Evolutionary conservation across 2,888 invertebrate genomes (phyloP).

Genomic region (Heliconius charithonia): DNA sequence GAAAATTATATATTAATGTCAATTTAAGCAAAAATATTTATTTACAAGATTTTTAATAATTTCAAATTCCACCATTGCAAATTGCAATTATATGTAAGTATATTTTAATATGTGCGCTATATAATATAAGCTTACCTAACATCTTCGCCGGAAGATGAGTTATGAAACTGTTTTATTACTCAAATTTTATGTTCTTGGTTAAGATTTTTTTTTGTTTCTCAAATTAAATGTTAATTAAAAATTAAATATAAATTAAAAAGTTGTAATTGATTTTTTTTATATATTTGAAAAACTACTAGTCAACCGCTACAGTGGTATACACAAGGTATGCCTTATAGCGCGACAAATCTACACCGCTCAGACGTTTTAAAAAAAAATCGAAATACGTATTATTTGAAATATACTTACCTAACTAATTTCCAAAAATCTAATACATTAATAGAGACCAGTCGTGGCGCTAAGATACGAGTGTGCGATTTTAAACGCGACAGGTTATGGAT

Average conservation of each 20-base stretch:
- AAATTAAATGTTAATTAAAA: not conserved
- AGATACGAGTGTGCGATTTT: no score
- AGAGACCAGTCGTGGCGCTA: not conserved
- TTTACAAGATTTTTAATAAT: not conserved
- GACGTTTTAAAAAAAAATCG: not conserved
- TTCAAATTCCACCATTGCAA: not conserved
- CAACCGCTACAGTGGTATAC: no score
- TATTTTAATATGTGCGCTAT: slow-evolving; percentile 8
- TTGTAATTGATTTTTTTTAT: not conserved
- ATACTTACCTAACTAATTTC: not conserved
- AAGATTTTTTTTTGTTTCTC: not conserved
- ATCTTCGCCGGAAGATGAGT: slow-evolving; percentile 16
- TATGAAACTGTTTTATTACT: slow-evolving; percentile 19
- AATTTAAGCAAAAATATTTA: not conserved
- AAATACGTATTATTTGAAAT: not conserved
- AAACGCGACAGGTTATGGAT: no score
- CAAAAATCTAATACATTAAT: not conserved
- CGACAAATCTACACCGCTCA: not conserved
- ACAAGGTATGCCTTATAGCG: not conserved
- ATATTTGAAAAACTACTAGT: not conserved
- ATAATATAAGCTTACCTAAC: slow-evolving; percentile 17
- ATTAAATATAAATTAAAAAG: not conserved
- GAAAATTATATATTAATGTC: no score
- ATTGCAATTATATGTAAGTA: slow-evolving; percentile 13
- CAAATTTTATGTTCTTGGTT: not conserved